A percentile compares a stretch with the other conserved stretches of the same genome.
phyloP scores from a whole-genome alignment of 2,888 invertebrate species.

The Morpho achilles region DNA sequence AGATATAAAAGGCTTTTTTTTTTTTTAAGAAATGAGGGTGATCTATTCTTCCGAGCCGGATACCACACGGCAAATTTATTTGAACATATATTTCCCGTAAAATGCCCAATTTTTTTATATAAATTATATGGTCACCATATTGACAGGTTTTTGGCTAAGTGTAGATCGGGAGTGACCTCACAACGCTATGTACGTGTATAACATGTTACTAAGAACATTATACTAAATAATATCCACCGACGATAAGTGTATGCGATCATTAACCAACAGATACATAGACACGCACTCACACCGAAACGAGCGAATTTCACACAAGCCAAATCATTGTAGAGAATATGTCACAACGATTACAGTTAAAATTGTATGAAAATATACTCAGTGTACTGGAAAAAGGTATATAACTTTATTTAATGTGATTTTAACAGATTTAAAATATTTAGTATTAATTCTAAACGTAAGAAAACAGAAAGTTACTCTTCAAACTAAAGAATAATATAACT shows the following conservation, averaged over 20 bases:
- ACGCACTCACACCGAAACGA: conserved; percentile 42
- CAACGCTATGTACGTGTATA: conserved; percentile 34
- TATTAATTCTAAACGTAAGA: too few relatives aligned
- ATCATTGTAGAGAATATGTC: too few relatives aligned
- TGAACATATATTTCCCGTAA: background rate
- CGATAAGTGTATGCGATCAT: conserved; percentile 66
- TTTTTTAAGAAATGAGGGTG: too few relatives aligned
- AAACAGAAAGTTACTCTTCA: too few relatives aligned
- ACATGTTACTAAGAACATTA: conserved; percentile 34
- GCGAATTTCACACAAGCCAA: too few relatives aligned
- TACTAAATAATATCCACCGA: conserved; percentile 55
- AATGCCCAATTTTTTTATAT: background rate
- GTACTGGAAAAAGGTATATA: too few relatives aligned
- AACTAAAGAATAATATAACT: too few relatives aligned
- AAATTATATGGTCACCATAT: conserved; percentile 28
- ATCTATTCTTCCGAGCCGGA: too few relatives aligned
- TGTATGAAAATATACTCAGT: too few relatives aligned
- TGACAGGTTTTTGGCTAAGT: conserved; percentile 66
- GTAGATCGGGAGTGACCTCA: conserved; percentile 54
- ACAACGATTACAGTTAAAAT: too few relatives aligned
- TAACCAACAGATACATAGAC: conserved; percentile 23
- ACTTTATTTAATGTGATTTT: background rate
- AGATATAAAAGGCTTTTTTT: too few relatives aligned
- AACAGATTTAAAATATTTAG: background rate
- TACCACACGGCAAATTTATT: too few relatives aligned